Percentiles rank a stretch among this genome's conserved stretches.
Evolutionary conservation across 1,140 invertebrate genomes (phyloP).

Genomic region (Nautilus pompilius): DNA sequence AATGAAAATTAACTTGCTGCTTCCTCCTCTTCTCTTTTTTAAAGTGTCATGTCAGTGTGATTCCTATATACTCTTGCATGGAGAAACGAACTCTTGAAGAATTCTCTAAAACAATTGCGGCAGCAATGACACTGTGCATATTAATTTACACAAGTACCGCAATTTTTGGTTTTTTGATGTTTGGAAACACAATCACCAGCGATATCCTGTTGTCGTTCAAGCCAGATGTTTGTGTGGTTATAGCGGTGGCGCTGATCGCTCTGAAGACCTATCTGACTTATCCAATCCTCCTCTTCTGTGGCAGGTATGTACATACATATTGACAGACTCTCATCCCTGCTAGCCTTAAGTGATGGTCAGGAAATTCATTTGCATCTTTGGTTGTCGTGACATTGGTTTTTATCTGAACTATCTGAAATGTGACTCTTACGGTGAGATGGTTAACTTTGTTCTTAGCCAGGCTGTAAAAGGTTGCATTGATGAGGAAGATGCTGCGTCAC

Average conservation of each 20-base stretch:
- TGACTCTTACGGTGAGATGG: no score
- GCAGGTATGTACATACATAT: constrained; percentile 56
- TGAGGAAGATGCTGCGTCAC: no score
- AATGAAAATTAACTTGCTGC: constrained; percentile 6
- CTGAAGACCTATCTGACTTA: constrained; percentile 72
- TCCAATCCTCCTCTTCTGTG: constrained; percentile 71
- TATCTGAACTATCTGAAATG: no score
- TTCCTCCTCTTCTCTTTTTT: constrained; percentile 18
- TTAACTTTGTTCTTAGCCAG: no score
- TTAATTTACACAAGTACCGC: constrained; percentile 65
- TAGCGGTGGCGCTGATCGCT: constrained; percentile 65
- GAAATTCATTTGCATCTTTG: no score
- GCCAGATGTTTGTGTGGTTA: constrained; percentile 57
- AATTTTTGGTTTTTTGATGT: constrained; percentile 67
- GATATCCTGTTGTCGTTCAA: constrained; percentile 67
- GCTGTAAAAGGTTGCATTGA: no score
- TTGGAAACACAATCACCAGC: constrained; percentile 64
- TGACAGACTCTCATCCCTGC: no score
- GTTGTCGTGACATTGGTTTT: no score
- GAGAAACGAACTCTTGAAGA: constrained; percentile 59
- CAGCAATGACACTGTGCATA: constrained; percentile 65
- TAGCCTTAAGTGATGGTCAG: no score
- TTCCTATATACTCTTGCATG: constrained; percentile 71
- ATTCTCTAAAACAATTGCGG: constrained; percentile 61
- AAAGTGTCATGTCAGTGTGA: constrained; percentile 70